Evolutionary conservation across 64 coral and sea anemone species (phyloP).

Genomic region (Actinia equina): DNA sequence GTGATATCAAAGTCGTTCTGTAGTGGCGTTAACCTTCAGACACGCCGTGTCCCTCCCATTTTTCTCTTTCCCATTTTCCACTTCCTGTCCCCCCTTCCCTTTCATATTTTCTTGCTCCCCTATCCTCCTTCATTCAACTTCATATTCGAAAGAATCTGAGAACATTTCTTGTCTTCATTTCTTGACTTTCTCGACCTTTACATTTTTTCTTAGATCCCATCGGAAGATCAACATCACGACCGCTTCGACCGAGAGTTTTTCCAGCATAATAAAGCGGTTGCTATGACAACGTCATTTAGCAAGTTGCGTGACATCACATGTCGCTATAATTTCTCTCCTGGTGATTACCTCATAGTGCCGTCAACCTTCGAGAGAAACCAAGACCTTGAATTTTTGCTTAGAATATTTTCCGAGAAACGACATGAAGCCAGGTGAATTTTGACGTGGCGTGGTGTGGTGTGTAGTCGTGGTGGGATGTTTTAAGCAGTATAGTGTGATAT

Average conservation of each 20-base stretch:
- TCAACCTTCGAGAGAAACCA: slow-evolving; percentile 78
- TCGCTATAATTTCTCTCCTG: slow-evolving; percentile 52
- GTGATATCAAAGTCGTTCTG: too few species aligned
- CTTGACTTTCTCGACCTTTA: not conserved
- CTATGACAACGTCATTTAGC: slow-evolving; percentile 75
- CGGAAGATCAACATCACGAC: not conserved
- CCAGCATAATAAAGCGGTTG: slow-evolving; percentile 62
- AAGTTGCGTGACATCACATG: slow-evolving; percentile 77
- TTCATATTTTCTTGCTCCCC: too few species aligned
- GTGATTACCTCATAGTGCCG: slow-evolving; percentile 76
- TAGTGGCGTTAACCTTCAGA: too few species aligned
- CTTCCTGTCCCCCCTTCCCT: too few species aligned
- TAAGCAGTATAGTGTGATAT: too few species aligned
- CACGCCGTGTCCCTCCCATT: too few species aligned
- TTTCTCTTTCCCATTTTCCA: too few species aligned
- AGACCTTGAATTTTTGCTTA: slow-evolving; percentile 67
- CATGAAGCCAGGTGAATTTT: slow-evolving; percentile 61
- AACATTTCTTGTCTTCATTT: too few species aligned
- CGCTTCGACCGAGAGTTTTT: slow-evolving; percentile 68
- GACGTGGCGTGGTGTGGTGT: too few species aligned
- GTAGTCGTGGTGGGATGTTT: too few species aligned
- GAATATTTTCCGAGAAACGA: slow-evolving; percentile 84
- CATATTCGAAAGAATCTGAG: too few species aligned
- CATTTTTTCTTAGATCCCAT: not conserved
- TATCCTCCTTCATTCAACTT: too few species aligned